Evolutionary conservation across 2,797 vertebrate species (phyloP).

Genomic region (Corythornis leucogaster): DNA sequence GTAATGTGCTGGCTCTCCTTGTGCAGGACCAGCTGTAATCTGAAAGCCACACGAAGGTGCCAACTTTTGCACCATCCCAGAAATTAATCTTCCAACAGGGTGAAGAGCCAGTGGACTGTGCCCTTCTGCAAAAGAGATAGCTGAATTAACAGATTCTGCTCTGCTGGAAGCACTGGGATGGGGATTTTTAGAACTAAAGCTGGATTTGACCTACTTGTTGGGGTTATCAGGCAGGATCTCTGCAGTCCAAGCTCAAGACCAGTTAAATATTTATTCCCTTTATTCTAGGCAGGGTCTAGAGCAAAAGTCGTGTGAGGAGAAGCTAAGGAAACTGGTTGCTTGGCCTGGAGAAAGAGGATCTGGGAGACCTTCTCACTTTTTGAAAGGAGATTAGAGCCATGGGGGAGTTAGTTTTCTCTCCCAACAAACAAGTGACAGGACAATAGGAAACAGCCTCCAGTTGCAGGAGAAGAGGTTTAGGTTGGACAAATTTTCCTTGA

Average conservation of each 20-base stretch:
- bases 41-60: not conserved
- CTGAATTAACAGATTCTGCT: not conserved
- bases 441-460: not conserved
- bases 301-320: not conserved
- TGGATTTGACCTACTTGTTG: not conserved
- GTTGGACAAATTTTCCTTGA: not conserved
- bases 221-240: not conserved
- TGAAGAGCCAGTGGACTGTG: rapidly evolving
- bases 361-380: not conserved
- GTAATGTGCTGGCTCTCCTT: rapidly evolving
- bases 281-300: not conserved
- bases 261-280: not conserved
- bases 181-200: not conserved
- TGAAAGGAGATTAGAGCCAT: not conserved
- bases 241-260: not conserved
- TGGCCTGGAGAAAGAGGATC: not conserved
- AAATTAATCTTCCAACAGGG: not conserved
- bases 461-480: not conserved
- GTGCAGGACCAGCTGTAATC: not conserved
- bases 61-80: not conserved
- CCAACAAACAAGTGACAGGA: too few species aligned
- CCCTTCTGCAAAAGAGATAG: not conserved
- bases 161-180: not conserved
- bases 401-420: not conserved
- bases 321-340: not conserved